A percentile compares a stretch with the other conserved stretches of the same genome.
phyloP scores from a whole-genome alignment of 2,888 invertebrate species.

The Tipula unca region DNA sequence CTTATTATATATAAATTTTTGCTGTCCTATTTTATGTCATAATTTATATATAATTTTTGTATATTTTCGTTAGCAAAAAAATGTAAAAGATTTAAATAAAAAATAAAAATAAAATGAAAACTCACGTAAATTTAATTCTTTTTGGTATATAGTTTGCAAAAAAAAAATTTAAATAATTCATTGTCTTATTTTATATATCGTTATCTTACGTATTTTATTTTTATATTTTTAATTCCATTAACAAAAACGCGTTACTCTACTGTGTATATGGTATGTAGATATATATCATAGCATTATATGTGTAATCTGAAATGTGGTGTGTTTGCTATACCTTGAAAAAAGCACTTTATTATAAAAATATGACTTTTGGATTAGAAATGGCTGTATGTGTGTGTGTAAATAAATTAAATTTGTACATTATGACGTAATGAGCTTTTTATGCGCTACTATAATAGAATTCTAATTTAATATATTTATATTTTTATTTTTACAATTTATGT shows the following conservation, averaged over 20 bases:
- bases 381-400: background rate
- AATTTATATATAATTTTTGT: background rate
- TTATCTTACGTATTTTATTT: background rate
- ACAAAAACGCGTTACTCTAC: background rate
- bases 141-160: background rate
- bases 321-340: background rate
- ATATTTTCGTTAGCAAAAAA: background rate
- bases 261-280: background rate
- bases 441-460: background rate
- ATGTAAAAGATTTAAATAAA: background rate
- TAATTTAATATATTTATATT: background rate
- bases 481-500: no score
- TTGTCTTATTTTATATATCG: conserved; percentile 8
- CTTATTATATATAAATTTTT: background rate
- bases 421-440: background rate
- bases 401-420: background rate
- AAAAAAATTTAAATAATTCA: background rate
- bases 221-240: background rate
- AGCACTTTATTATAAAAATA: background rate
- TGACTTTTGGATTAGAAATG: background rate
- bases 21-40: background rate
- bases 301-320: background rate
- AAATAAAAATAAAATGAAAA: background rate
- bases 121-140: background rate
- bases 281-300: no score